phyloP scores from a whole-genome alignment of 2,113 vertebrate genomes.

The Eonycteris spelaea region DNA sequence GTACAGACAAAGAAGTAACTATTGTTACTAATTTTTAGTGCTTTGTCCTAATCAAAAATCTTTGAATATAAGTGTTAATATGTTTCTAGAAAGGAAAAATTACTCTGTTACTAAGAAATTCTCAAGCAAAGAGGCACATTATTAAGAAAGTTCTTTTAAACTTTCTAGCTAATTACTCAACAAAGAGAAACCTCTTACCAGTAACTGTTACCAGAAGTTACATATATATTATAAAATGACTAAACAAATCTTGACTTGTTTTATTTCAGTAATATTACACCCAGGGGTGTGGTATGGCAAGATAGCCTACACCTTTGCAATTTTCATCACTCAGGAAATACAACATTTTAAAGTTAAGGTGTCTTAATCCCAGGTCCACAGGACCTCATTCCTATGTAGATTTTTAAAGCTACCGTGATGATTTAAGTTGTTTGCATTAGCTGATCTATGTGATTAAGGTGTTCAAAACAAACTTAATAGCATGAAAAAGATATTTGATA shows the following conservation, averaged over 20 bases:
- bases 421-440: constrained; percentile 60
- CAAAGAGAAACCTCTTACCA: constrained; percentile 57
- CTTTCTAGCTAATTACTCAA: constrained; percentile 50
- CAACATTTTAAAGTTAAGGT: constrained; percentile 53
- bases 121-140: background rate
- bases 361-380: constrained; percentile 66
- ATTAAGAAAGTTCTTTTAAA: constrained; percentile 46
- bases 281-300: constrained; percentile 55
- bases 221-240: constrained; percentile 46
- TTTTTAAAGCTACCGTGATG: constrained; percentile 67
- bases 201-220: constrained; percentile 61
- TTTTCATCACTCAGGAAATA: constrained; percentile 65
- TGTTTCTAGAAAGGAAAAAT: constrained; percentile 60
- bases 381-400: constrained; percentile 67
- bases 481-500: constrained; percentile 65
- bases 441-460: constrained; percentile 63
- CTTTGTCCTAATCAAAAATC: constrained; percentile 35
- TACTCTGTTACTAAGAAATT: constrained; percentile 36
- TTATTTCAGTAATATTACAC: constrained; percentile 62
- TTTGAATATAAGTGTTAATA: constrained; percentile 37
- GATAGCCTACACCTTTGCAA: constrained; percentile 44
- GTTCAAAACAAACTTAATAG: constrained; percentile 69
- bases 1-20: constrained; percentile 11
- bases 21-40: constrained; percentile 49
- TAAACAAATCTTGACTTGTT: constrained; percentile 78